Base-by-base conservation (phyloP, 1,140 invertebrate species). In the Plutomurus gul region DNA sequence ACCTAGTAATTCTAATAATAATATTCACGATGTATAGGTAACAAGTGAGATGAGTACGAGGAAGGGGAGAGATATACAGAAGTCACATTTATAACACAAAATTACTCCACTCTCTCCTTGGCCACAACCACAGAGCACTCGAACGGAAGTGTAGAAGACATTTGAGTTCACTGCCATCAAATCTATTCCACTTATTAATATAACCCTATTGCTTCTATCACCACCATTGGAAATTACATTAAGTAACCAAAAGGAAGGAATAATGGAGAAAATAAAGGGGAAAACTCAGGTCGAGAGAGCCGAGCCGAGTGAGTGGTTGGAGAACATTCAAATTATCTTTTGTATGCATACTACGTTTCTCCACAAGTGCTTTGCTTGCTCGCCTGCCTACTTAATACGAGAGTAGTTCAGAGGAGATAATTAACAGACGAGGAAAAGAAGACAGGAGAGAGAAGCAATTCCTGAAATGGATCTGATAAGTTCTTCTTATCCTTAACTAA, bases 401-500 rank as follows among this genome's bases (percentile, higher is more conserved):
- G 40, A 60, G 37, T 18, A 73, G 30, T 65, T 65, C 56, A 10
- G 56, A 65, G 36, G 36, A 65, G 56, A 65, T 65, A 65, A 65
- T 65, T 65, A 65, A 65, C 56, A 65, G 56, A 33, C 25, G 56
- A 27, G 56, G 39, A 43, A 43, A 43, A 43, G 39, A n/a, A 10
- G 20, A 75, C 22, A 36, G 43, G 39, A 56, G 30, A 70, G 30
- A 70, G 51, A 71, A 13, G 13, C 33, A n/a, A 39, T 30, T 71
- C 70, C 51, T 78, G 77, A 78, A 78, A 73, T 78, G 77, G 65
- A 78, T 73, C 70, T 78, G 77, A 78, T 77, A 77, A 77, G 56
- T 4, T 60, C 33, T 4, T 60, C 33, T 33, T 74, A 74, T 76
- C 46, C 74, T 51, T 20, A 20, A 37, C 30, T 27, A 22, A 27